Percentiles rank a stretch among this genome's conserved stretches.
phyloP scores from a whole-genome alignment of 2,113 vertebrate species.

The Thinocorus orbignyianus region DNA sequence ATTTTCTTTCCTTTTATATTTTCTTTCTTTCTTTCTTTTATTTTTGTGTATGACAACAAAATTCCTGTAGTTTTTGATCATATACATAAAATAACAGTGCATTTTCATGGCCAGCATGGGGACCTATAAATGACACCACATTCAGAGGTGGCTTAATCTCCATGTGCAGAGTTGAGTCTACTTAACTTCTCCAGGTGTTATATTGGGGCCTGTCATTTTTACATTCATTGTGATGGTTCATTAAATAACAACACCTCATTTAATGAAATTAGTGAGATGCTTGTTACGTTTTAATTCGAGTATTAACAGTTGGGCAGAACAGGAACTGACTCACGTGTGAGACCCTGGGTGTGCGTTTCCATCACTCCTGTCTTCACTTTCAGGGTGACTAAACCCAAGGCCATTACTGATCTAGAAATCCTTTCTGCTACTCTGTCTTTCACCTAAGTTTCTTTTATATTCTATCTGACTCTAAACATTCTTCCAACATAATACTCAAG shows the following conservation, averaged over 20 bases:
- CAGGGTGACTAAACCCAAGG: conserved; percentile 5
- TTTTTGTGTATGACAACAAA: background rate
- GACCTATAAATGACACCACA: background rate
- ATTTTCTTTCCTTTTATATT: background rate
- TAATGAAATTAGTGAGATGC: background rate
- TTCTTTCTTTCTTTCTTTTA: background rate
- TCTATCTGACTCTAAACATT: background rate
- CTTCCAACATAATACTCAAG: background rate
- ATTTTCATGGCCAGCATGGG: background rate
- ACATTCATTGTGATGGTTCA: background rate
- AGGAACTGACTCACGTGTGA: background rate
- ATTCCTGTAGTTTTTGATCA: background rate
- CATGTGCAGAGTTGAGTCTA: background rate
- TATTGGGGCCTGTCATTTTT: background rate
- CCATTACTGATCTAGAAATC: background rate
- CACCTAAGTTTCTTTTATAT: background rate
- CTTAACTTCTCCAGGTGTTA: background rate
- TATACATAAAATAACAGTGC: background rate
- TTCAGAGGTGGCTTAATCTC: background rate
- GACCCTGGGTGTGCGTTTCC: background rate
- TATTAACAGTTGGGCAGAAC: background rate
- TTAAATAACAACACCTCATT: background rate
- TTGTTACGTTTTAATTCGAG: background rate
- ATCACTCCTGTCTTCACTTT: background rate
- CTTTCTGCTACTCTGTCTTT: background rate